These are phyloP conservation scores for Dione juno DNA, from an alignment of 2,888 invertebrate species.

Conservation along the genomic window DNA sequence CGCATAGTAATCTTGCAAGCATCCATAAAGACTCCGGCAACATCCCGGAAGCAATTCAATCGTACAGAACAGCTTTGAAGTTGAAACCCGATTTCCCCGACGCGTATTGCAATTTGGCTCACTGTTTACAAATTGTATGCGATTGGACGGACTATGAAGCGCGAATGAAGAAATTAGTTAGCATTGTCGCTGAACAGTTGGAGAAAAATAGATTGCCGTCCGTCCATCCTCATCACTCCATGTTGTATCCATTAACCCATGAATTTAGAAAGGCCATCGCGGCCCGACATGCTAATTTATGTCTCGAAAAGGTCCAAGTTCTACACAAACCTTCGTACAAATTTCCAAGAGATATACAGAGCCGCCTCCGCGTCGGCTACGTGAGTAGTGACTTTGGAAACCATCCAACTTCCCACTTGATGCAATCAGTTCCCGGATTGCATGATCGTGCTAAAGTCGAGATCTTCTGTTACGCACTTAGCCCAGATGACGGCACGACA, in stretches of 20 bases:
- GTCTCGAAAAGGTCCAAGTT: constrained; percentile 98
- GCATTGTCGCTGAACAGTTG: constrained; percentile 98
- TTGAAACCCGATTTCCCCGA: constrained; percentile 99
- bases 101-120: constrained; percentile 99
- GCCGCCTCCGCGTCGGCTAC: constrained; percentile 95
- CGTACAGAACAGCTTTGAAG: constrained; percentile 98
- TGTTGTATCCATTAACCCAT: constrained; percentile 98
- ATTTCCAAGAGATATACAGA: constrained; percentile 87
- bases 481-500: constrained; percentile 98
- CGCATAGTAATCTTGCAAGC: constrained; percentile 99
- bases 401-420: constrained; percentile 99
- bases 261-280: constrained; percentile 98
- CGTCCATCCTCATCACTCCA: constrained; percentile 99
- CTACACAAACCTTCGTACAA: constrained; percentile 95
- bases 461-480: constrained; percentile 96
- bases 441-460: constrained; percentile 94
- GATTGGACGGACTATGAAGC: constrained; percentile 99
- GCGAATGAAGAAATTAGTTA: constrained; percentile 97
- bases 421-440: constrained; percentile 99
- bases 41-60: constrained; percentile 99
- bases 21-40: constrained; percentile 99
- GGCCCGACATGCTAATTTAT: constrained; percentile 97
- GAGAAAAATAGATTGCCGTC: constrained; percentile 98
- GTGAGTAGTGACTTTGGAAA: constrained; percentile 99
- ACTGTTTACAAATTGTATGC: constrained; percentile 99